Percentiles rank a stretch among this genome's conserved stretches.
These are phyloP conservation scores for Epinephelus moara DNA, from an alignment of 2,113 vertebrate species.

Conservation along the genomic window DNA sequence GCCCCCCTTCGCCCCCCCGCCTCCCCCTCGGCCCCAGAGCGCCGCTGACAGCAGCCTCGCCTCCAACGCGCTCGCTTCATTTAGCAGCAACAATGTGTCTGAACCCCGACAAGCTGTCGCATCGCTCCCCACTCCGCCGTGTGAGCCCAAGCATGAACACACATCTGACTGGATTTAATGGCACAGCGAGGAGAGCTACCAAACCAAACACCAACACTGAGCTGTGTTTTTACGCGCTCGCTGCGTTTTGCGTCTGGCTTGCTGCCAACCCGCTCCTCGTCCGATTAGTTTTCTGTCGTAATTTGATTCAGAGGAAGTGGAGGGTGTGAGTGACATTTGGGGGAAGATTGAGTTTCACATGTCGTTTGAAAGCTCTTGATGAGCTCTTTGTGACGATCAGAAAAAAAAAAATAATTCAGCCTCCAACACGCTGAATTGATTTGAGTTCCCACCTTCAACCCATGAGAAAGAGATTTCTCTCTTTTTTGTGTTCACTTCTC, in stretches of 20 bases:
- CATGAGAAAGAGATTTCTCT: constrained; percentile 1
- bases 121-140: constrained; percentile 49
- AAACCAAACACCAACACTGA: constrained; percentile 33
- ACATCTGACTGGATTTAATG: constrained; percentile 57
- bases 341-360: constrained; percentile 7
- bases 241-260: constrained; percentile 24
- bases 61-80: constrained; percentile 71
- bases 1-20: not conserved
- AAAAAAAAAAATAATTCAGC: constrained; percentile 31
- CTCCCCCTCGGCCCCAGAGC: not conserved
- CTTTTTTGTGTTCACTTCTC: constrained; percentile 15
- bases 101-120: constrained; percentile 78
- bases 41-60: constrained; percentile 53
- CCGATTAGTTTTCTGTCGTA: constrained; percentile 27
- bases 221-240: constrained; percentile 8
- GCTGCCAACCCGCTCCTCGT: constrained; percentile 30
- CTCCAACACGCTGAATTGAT: constrained; percentile 28
- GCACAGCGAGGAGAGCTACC: constrained; percentile 23
- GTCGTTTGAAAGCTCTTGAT: constrained; percentile 23
- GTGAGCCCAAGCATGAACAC: constrained; percentile 60
- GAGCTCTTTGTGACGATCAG: constrained; percentile 26
- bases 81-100: constrained; percentile 81
- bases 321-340: constrained; percentile 33
- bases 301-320: constrained; percentile 33
- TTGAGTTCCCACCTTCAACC: not conserved